Base-by-base conservation (phyloP, 37 sponge, comb jelly and placozoan genomes). In the Diacarnus erythraeanus region DNA sequence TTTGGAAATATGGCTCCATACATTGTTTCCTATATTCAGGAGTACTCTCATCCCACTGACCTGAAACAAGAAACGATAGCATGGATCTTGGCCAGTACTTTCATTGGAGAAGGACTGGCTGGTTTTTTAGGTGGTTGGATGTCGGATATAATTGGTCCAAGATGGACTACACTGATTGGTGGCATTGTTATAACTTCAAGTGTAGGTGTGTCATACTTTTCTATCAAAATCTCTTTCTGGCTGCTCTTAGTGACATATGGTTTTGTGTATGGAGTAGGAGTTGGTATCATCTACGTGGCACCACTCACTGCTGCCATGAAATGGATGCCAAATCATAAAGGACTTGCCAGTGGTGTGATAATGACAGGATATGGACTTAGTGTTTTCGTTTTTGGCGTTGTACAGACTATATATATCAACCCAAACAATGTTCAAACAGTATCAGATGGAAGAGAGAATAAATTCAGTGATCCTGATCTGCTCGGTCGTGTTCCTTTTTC, bases 331-430 rank as follows among this genome's bases (percentile, higher is more conserved):
- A 71, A 41, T 6, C 82, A 82, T 77, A 93, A 90, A 54, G 97
- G 93, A 15, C 42, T 88, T 29, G 93, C 76, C 18, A 77, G 51
- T 43, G 97, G 97, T 47, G 29, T 93, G 29, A 84, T 96, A 2
- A 82, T 92, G 2, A 80, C 97, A 36, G 97, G 97, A 1, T 93
- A 80, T 73, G 97, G 93, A 6, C 54, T 90, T 6, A 88, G 93
- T 20, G 86, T 87, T 20, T 38, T 90, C 23, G 44, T 90, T 0
- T 90, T 93, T 65, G 78, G 44, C 60, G 71, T 84, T 1, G 73
- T 92, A 5, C 86, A 93, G 42, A 86, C 89, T 21, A 70, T 29
- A 4, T 90, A 75, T 57, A 79, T 96, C 29, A 96, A 96, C 72
- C 97, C 97, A 34, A 25, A 76, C 36, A 90, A 88, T 41, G 23